These are phyloP conservation scores for Tachystola acroxantha DNA, from an alignment of 2,888 invertebrate species.

Conservation along the genomic window DNA sequence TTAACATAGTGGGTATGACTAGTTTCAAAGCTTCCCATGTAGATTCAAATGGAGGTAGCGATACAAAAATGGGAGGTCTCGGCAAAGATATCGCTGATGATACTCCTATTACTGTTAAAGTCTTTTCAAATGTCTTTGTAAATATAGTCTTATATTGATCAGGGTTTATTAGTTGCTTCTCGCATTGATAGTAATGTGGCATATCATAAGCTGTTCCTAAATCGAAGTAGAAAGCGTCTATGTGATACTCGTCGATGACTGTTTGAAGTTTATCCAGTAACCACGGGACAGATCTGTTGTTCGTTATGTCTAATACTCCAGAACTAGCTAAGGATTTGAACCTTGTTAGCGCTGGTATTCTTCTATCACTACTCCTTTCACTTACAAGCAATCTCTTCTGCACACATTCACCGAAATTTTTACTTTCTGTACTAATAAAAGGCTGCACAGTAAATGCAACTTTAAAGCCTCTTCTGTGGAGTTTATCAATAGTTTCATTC, in stretches of 20 bases:
- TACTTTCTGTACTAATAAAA: conserved; percentile 91
- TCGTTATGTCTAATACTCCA: conserved; percentile 92
- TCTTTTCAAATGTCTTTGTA: conserved; percentile 80
- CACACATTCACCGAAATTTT: conserved; percentile 89
- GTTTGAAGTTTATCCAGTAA: conserved; percentile 83
- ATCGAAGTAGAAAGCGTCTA: conserved; percentile 92
- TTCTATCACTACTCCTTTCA: conserved; percentile 87
- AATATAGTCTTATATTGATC: conserved; percentile 90
- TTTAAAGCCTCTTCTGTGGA: conserved; percentile 90
- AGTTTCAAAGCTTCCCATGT: conserved; percentile 91
- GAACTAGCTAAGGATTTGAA: conserved; percentile 90
- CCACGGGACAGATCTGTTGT: conserved; percentile 90
- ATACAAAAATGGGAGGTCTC: conserved; percentile 90
- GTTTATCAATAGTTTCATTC: conserved; percentile 86
- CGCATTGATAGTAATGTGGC: conserved; percentile 91
- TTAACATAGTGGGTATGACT: conserved; percentile 91
- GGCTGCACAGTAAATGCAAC: conserved; percentile 94
- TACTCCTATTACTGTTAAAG: conserved; percentile 86
- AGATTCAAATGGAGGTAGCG: conserved; percentile 90
- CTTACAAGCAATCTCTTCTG: conserved; percentile 85
- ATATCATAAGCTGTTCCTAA: conserved; percentile 90
- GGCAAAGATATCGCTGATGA: conserved; percentile 90
- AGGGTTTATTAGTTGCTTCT: conserved; percentile 85
- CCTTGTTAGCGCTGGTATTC: conserved; percentile 89
- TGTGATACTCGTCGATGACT: conserved; percentile 84